Evolutionary conservation across 2,888 invertebrate genomes (phyloP), one percentile per base, ranked within the genome.

Genomic region (Neria commutata): DNA sequence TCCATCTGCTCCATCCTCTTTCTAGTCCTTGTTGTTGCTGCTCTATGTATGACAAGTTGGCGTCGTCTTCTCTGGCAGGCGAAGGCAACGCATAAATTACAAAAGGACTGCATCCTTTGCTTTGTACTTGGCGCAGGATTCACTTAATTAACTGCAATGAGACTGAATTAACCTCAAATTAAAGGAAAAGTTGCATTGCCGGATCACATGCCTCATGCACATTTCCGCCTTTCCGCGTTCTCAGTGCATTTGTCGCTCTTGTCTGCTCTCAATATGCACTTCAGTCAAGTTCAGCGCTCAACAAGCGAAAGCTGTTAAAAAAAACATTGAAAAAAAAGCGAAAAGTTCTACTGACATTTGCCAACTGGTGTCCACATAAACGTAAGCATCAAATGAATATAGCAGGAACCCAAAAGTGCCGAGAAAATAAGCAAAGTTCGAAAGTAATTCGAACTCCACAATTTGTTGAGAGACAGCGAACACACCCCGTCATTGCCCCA

Each of bases 121-220:
- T n/a, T n/a, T n/a, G n/a, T n/a, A n/a, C n/a, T n/a, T n/a, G n/a
- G 11, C 29, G 11, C 59, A 67, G 72, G 73, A 63, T 72, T 61
- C 73, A 72, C 68, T 71, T 72, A 73, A 73, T 71, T 73, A 72
- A 68, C 60, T 72, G 73, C 74, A 74, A 72, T 71, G 69, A 72
- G 68, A 67, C 73, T 70, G 64, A 63, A 73, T 69, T 53, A 69
- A 69, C 65, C 71, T 65, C 61, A 56, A 54, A 29, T 29, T 29
- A 29, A 29, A 11, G 29, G 29, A 29, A 29, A 29, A 29, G 29
- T 29, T 29, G 29, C 29, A 29, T 29, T 29, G 29, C 29, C 29
- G 29, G 29, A 29, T n/a, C n/a, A n/a, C 6, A 29, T 29, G 6
- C 29, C 29, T 29, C 11, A 11, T 29, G 29, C 11, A 8, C 11